Evolutionary conservation across 1,140 invertebrate species (phyloP).

Genomic region (Bemisia tabaci): DNA sequence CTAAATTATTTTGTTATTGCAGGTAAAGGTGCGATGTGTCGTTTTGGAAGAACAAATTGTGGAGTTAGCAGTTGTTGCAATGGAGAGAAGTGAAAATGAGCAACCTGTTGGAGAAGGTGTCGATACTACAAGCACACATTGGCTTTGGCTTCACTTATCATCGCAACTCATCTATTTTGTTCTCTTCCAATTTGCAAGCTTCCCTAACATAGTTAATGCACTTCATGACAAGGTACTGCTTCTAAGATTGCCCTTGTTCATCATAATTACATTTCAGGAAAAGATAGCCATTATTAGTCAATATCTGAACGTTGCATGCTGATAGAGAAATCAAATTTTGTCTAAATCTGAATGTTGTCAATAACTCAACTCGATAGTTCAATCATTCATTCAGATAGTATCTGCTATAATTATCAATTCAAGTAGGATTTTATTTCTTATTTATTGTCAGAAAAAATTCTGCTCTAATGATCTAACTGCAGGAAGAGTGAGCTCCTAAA

Average conservation of each 20-base stretch:
- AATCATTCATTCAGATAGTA: neutral
- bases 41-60: slow-evolving; percentile 87
- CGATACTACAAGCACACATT: slow-evolving; percentile 43
- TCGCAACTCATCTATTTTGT: slow-evolving; percentile 94
- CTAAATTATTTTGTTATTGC: slow-evolving; percentile 21
- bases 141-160: slow-evolving; percentile 85
- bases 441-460: too few relatives aligned
- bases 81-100: slow-evolving; percentile 75
- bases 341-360: too few relatives aligned
- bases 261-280: too few relatives aligned
- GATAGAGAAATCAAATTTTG: too few relatives aligned
- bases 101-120: slow-evolving; percentile 16
- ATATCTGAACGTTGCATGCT: too few relatives aligned
- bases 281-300: too few relatives aligned
- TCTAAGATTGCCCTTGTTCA: neutral
- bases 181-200: slow-evolving; percentile 83
- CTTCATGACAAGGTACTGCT: slow-evolving; percentile 74
- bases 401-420: too few relatives aligned
- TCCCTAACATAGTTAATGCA: slow-evolving; percentile 79
- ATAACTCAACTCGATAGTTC: too few relatives aligned
- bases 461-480: too few relatives aligned
- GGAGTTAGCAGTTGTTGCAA: slow-evolving; percentile 76
- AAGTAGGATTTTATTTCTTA: too few relatives aligned
- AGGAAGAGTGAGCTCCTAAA: too few relatives aligned
- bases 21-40: slow-evolving; percentile 77